A percentile compares a stretch with the other conserved stretches of the same genome.
Conservation (phyloP, 2,797 vertebrate genomes). For the Pterois miles region DNA sequence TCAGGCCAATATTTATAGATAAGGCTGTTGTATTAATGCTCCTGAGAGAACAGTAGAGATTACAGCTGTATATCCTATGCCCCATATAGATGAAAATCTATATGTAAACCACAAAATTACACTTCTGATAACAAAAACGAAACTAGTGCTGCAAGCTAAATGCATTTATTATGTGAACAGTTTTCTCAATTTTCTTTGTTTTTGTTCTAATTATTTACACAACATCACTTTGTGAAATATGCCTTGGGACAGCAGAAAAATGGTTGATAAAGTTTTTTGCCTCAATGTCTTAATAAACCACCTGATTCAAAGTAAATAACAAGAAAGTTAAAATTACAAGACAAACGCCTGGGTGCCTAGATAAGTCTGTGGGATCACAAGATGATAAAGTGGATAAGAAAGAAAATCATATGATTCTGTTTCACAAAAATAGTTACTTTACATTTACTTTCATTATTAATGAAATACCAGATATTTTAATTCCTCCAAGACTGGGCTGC, state of each 20-base stretch:
- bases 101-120: slow-evolving; percentile 3
- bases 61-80: neutral
- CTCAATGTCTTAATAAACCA: neutral
- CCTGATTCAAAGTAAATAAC: neutral
- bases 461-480: neutral
- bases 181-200: neutral
- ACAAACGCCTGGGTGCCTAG: neutral
- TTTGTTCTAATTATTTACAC: slow-evolving; percentile 14
- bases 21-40: slow-evolving; percentile 21
- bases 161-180: neutral
- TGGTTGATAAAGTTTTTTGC: neutral
- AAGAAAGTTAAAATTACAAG: neutral
- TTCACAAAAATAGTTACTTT: neutral
- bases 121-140: neutral
- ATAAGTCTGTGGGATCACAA: neutral
- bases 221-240: neutral
- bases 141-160: neutral
- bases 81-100: slow-evolving; percentile 15
- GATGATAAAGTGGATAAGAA: neutral
- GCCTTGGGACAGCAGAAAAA: neutral
- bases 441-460: neutral
- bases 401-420: neutral
- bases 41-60: slow-evolving; percentile 21
- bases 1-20: slow-evolving; percentile 31
- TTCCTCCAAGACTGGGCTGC: neutral